These are phyloP conservation scores for Apodemus agrarius DNA, from an alignment of 2,797 vertebrate genomes.

Conservation along the genomic window DNA sequence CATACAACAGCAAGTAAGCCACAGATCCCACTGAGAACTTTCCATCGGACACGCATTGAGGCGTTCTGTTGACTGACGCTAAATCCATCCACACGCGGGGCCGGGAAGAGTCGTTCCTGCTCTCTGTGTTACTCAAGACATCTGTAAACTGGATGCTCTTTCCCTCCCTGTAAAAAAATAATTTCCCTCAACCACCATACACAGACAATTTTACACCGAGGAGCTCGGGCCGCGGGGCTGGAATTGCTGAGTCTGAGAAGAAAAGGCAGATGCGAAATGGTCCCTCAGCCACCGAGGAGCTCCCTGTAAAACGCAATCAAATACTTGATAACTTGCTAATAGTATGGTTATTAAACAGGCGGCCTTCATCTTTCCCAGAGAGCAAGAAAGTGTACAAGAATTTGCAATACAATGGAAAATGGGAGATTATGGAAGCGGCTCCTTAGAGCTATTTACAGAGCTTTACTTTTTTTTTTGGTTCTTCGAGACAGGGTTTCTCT, in stretches of 20 bases:
- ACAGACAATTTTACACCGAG: conserved; percentile 40
- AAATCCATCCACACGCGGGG: neutral
- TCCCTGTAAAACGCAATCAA: conserved; percentile 65
- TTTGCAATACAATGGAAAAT: conserved; percentile 52
- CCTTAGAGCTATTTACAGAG: neutral
- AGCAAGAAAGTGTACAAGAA: neutral
- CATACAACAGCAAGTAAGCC: rapidly evolving
- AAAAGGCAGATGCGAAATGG: conserved; percentile 64
- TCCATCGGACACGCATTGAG: neutral
- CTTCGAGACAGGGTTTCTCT: too few relatives aligned
- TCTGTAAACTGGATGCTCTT: conserved; percentile 67
- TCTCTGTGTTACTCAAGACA: conserved; percentile 58
- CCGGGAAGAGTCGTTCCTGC: neutral
- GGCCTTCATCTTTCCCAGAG: conserved; percentile 54
- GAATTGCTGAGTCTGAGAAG: conserved; percentile 64
- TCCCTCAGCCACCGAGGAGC: conserved; percentile 39
- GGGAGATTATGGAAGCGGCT: neutral
- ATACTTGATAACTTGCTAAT: conserved; percentile 70
- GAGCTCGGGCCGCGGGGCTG: neutral
- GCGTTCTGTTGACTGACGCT: conserved; percentile 24
- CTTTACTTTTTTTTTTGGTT: conserved; percentile 39
- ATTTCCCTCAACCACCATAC: conserved; percentile 69
- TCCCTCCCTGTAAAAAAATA: conserved; percentile 70
- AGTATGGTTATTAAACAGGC: conserved; percentile 59
- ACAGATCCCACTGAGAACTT: neutral